These are phyloP conservation scores for Rhopalosiphum padi DNA, from an alignment of 1,140 invertebrate genomes.

Conservation along the genomic window DNA sequence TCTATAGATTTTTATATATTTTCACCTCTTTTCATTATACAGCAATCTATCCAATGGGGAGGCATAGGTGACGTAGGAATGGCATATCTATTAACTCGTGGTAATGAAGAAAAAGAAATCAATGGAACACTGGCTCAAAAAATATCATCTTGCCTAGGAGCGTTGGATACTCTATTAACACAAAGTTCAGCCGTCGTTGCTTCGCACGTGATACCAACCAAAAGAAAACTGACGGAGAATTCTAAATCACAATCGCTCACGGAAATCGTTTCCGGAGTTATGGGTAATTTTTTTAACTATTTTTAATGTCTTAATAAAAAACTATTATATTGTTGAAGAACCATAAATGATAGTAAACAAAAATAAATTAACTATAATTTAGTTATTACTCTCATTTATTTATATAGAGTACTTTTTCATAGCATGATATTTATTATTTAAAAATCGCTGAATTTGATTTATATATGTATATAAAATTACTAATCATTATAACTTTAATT, in stretches of 20 bases:
- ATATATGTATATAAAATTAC: too few relatives aligned
- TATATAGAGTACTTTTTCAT: too few relatives aligned
- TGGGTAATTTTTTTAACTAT: constrained; percentile 16
- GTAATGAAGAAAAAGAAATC: constrained; percentile 52
- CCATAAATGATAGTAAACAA: too few relatives aligned
- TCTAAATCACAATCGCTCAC: constrained; percentile 20
- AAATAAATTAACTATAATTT: too few relatives aligned
- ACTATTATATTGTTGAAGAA: too few relatives aligned
- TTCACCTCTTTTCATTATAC: neutral
- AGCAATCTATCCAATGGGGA: constrained; percentile 59
- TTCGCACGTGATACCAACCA: constrained; percentile 52
- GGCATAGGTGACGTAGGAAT: constrained; percentile 58
- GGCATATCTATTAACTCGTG: constrained; percentile 39
- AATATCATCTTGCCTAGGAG: constrained; percentile 44
- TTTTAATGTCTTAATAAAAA: too few relatives aligned
- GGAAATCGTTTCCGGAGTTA: constrained; percentile 30
- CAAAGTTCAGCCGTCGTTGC: constrained; percentile 26
- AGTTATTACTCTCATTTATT: too few relatives aligned
- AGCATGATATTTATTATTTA: too few relatives aligned
- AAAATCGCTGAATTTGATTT: too few relatives aligned
- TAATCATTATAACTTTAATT: too few relatives aligned
- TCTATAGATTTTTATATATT: neutral
- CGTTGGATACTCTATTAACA: constrained; percentile 42
- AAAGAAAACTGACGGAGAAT: constrained; percentile 8
- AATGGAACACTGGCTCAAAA: constrained; percentile 54